Evolutionary conservation across 1,140 invertebrate species (phyloP).

Genomic region (Orchestia grillus): DNA sequence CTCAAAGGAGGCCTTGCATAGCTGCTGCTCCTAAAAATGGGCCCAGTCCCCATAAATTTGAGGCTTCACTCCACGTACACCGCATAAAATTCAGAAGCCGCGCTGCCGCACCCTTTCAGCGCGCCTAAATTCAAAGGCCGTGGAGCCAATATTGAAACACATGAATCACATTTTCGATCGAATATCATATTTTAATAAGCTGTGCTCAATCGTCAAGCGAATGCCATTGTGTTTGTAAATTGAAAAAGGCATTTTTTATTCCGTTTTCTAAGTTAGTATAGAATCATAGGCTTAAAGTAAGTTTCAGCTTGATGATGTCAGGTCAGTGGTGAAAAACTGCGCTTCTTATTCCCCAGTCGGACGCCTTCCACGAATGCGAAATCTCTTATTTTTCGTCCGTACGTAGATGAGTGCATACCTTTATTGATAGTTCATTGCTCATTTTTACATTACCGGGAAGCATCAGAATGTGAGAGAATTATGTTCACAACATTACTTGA

Average conservation of each 20-base stretch:
- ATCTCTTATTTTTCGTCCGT: not conserved
- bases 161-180: not conserved
- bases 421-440: not conserved
- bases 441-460: not conserved
- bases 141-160: not conserved
- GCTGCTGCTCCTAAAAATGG: not conserved
- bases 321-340: not conserved
- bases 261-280: no score
- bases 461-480: not conserved
- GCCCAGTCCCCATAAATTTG: not conserved
- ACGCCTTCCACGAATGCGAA: not conserved
- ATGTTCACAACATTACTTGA: not conserved
- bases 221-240: not conserved
- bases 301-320: not conserved
- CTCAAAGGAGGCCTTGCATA: not conserved
- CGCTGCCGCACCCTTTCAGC: not conserved
- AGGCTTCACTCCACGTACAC: not conserved
- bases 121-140: not conserved
- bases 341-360: not conserved
- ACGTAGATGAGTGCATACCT: not conserved
- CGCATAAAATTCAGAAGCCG: not conserved
- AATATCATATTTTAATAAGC: not conserved
- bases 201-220: not conserved
- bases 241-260: not conserved
- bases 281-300: not conserved